Conservation (phyloP, 1,140 invertebrate species). For the Drosophila arizonae region DNA sequence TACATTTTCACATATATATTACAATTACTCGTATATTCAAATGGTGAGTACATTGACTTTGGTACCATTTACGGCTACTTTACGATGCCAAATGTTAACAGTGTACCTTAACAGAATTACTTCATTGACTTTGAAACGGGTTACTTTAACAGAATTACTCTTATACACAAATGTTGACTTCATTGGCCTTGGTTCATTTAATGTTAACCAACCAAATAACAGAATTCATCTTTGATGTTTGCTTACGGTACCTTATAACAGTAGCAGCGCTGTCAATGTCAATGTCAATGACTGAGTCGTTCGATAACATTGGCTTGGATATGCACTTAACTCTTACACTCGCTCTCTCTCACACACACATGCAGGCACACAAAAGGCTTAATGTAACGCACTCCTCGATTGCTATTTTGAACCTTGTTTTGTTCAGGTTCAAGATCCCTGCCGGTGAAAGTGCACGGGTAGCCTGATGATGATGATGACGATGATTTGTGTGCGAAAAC, state of each 20-base stretch:
- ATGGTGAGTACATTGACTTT: too few species aligned
- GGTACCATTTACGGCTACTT: too few species aligned
- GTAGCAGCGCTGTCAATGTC: neutral
- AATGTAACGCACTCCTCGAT: slow-evolving; percentile 20
- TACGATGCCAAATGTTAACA: too few species aligned
- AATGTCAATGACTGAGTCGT: slow-evolving; percentile 15
- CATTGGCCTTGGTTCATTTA: too few species aligned
- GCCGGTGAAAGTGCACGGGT: slow-evolving; percentile 5
- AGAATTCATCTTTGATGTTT: neutral
- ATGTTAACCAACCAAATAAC: too few species aligned
- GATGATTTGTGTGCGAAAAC: slow-evolving; percentile 41
- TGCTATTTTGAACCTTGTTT: slow-evolving; percentile 30
- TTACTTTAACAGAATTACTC: too few species aligned
- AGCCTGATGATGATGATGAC: slow-evolving; percentile 14
- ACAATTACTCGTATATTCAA: too few species aligned
- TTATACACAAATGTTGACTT: too few species aligned
- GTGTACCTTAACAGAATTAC: too few species aligned
- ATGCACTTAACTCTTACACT: neutral
- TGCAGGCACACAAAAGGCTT: neutral
- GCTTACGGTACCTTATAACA: neutral
- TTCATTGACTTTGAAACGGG: too few species aligned
- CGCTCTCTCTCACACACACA: neutral
- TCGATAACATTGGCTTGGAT: slow-evolving; percentile 20
- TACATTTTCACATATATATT: too few species aligned
- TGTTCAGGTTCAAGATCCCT: slow-evolving; percentile 2